Evolutionary conservation across 2,797 vertebrate species (phyloP).

Genomic region (Poliocrania exsul): DNA sequence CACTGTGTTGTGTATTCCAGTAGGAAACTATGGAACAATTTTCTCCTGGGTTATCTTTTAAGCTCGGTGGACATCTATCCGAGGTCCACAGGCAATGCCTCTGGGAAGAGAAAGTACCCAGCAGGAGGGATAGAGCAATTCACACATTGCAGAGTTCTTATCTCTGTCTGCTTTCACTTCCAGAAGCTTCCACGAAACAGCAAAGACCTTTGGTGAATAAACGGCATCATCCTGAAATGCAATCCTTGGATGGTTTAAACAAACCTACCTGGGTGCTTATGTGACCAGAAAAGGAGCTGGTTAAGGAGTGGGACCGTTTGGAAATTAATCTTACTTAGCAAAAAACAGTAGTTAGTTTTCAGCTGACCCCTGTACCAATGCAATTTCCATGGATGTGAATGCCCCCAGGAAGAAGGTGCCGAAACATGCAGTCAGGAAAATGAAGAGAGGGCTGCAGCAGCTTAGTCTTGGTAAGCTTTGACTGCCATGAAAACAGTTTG

Average conservation of each 20-base stretch:
- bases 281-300: not conserved
- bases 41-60: not conserved
- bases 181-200: not conserved
- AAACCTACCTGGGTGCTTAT: not conserved
- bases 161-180: not conserved
- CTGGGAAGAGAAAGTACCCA: not conserved
- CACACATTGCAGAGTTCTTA: not conserved
- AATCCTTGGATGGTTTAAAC: not conserved
- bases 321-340: not conserved
- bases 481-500: not conserved
- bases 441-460: not conserved
- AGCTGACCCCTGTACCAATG: not conserved
- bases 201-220: not conserved
- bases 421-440: not conserved
- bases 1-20: not conserved
- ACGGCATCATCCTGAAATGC: not conserved
- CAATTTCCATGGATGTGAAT: not conserved
- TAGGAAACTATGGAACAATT: not conserved
- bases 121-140: not conserved
- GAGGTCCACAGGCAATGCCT: not conserved
- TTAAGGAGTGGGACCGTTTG: not conserved
- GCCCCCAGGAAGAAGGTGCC: not conserved
- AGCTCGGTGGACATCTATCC: fast-evolving
- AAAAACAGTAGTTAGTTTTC: not conserved
- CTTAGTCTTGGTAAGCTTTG: not conserved